Conservation (phyloP, 2,113 vertebrate genomes). For the Nothobranchius kuhntae region DNA sequence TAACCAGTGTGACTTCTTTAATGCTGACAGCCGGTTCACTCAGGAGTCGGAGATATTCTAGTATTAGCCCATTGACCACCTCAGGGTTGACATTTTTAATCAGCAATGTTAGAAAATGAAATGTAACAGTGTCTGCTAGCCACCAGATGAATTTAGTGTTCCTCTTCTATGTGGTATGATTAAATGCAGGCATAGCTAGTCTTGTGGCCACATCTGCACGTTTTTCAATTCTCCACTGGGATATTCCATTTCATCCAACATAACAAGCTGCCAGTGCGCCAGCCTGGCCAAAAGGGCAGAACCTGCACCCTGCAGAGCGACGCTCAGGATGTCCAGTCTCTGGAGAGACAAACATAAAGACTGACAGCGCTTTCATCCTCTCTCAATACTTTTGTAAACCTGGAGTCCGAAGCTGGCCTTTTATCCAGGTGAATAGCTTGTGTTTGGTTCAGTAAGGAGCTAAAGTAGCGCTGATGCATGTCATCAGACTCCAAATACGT, state of each 20-base stretch:
- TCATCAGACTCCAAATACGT: conserved; percentile 3
- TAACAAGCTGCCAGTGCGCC: conserved; percentile 43
- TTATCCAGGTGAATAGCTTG: conserved; percentile 30
- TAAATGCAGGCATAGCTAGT: neutral
- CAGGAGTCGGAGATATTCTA: conserved; percentile 23
- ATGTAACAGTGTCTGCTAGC: neutral
- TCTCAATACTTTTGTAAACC: conserved; percentile 32
- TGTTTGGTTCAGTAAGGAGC: conserved; percentile 9
- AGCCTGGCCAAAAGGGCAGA: conserved; percentile 35
- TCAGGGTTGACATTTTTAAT: conserved; percentile 11
- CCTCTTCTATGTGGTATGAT: too few species aligned
- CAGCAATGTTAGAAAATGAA: neutral
- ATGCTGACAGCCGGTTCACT: conserved; percentile 39
- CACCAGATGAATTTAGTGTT: neutral
- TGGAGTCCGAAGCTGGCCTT: conserved; percentile 20
- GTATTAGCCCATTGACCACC: conserved; percentile 13
- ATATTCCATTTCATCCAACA: conserved; percentile 22
- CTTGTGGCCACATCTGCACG: conserved; percentile 20
- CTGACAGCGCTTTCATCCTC: conserved; percentile 49
- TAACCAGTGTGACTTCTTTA: conserved; percentile 63
- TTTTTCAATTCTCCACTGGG: conserved; percentile 13
- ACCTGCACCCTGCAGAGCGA: conserved; percentile 26
- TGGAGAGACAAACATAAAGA: conserved; percentile 47
- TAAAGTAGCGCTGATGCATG: conserved; percentile 7
- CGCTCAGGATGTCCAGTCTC: conserved; percentile 41